Percentiles rank a stretch among this genome's conserved stretches.
phyloP scores from a whole-genome alignment of 2,113 vertebrate genomes.

The Trogon melanurus region DNA sequence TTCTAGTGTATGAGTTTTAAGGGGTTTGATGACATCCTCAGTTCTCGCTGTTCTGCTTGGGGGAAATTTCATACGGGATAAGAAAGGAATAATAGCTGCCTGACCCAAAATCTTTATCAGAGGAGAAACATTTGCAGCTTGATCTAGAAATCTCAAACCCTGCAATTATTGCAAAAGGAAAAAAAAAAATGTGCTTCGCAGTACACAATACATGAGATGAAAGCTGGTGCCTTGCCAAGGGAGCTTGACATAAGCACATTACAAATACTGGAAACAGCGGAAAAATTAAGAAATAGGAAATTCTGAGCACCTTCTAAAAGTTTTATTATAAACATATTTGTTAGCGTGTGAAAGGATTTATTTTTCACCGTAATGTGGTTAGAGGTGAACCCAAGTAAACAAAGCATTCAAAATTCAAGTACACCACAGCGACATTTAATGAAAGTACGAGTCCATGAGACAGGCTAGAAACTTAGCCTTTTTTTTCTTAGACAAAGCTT shows the following conservation, averaged over 20 bases:
- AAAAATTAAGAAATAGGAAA: neutral
- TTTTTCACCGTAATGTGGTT: neutral
- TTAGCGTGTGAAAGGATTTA: neutral
- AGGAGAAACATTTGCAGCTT: constrained; percentile 2
- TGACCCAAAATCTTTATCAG: constrained; percentile 35
- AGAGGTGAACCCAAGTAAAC: neutral
- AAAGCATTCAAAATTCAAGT: neutral
- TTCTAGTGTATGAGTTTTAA: neutral
- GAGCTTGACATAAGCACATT: neutral
- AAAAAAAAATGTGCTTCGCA: neutral
- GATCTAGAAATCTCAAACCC: constrained; percentile 25
- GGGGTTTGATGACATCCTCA: neutral
- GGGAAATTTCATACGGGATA: neutral
- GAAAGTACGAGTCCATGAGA: neutral
- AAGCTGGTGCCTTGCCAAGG: neutral
- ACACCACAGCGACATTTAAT: neutral
- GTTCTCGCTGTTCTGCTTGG: neutral
- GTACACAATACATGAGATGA: neutral
- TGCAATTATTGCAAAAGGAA: neutral
- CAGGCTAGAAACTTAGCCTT: neutral
- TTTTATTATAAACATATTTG: neutral
- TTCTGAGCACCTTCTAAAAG: neutral
- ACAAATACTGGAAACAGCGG: neutral
- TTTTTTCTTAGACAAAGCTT: neutral
- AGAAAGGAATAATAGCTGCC: neutral